Percentiles rank a stretch among this genome's conserved stretches.
Evolutionary conservation across 2,888 invertebrate genomes (phyloP).

Genomic region (Periphyllus acericola): DNA sequence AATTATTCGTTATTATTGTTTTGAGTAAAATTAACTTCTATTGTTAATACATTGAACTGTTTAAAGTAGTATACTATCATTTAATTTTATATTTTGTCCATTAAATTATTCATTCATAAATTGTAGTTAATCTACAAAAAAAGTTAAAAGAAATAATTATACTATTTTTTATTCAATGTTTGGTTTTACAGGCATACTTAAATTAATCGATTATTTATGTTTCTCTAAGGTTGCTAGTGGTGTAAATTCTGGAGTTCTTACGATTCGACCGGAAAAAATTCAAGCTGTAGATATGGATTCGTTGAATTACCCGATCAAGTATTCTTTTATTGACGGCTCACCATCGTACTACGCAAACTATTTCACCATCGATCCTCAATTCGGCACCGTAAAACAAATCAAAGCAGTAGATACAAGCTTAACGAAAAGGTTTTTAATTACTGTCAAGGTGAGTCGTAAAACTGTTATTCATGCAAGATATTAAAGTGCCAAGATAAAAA

Average conservation of each 20-base stretch:
- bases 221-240: slow-evolving; percentile 79
- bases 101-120: no score
- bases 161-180: no score
- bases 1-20: no score
- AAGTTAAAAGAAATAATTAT: no score
- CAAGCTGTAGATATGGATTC: slow-evolving; percentile 92
- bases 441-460: slow-evolving; percentile 76
- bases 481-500: background rate
- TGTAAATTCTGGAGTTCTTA: slow-evolving; percentile 82
- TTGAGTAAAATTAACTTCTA: no score
- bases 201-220: background rate
- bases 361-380: slow-evolving; percentile 83
- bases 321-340: slow-evolving; percentile 83
- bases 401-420: slow-evolving; percentile 81
- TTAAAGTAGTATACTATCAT: no score
- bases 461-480: background rate
- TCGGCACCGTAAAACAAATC: slow-evolving; percentile 84
- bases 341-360: slow-evolving; percentile 82
- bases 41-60: no score
- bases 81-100: no score
- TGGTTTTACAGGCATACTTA: no score
- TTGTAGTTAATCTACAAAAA: no score
- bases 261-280: slow-evolving; percentile 86
- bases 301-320: slow-evolving; percentile 82
- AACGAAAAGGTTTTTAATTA: slow-evolving; percentile 81